These are phyloP conservation scores for Caenorhabditis imperialis DNA, from an alignment of 2,888 invertebrate genomes.

Conservation along the genomic window DNA sequence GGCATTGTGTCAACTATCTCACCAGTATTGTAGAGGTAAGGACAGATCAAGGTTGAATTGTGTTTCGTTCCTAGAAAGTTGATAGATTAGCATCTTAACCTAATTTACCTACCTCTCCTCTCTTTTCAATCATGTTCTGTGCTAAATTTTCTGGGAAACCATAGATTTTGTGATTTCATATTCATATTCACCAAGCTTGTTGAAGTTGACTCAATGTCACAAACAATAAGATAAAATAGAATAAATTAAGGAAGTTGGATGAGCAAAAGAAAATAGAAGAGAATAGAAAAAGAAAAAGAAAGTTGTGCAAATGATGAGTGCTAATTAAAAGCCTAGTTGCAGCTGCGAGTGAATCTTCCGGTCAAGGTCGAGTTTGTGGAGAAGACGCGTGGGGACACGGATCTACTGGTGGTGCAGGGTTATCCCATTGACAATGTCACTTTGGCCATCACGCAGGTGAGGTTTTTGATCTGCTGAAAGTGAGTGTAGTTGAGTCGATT, in stretches of 20 bases:
- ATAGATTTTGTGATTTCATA: too few relatives aligned
- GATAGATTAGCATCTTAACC: not conserved
- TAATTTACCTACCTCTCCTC: too few relatives aligned
- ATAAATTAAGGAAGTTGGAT: too few relatives aligned
- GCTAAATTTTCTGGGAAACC: too few relatives aligned
- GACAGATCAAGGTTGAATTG: not conserved
- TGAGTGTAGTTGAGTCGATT: too few relatives aligned
- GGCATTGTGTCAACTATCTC: conserved; percentile 63
- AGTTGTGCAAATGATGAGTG: conserved; percentile 4
- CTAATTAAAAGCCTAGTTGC: conserved; percentile 19
- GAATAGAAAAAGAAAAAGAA: not conserved
- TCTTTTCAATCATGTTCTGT: too few relatives aligned
- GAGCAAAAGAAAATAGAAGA: not conserved
- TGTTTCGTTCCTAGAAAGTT: too few relatives aligned
- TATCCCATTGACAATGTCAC: conserved; percentile 67
- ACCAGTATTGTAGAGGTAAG: conserved; percentile 35
- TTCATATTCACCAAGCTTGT: too few relatives aligned
- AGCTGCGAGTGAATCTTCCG: conserved; percentile 38
- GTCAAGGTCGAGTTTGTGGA: conserved; percentile 35
- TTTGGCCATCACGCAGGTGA: conserved; percentile 51
- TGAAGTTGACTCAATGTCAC: too few relatives aligned
- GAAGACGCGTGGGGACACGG: conserved; percentile 39
- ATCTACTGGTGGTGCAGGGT: conserved; percentile 63
- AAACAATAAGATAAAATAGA: too few relatives aligned
- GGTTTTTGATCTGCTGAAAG: too few relatives aligned